Evolutionary conservation across 1,140 invertebrate genomes (phyloP), one percentile per base, ranked within the genome.

Genomic region (Panagrolaimus sp.): DNA sequence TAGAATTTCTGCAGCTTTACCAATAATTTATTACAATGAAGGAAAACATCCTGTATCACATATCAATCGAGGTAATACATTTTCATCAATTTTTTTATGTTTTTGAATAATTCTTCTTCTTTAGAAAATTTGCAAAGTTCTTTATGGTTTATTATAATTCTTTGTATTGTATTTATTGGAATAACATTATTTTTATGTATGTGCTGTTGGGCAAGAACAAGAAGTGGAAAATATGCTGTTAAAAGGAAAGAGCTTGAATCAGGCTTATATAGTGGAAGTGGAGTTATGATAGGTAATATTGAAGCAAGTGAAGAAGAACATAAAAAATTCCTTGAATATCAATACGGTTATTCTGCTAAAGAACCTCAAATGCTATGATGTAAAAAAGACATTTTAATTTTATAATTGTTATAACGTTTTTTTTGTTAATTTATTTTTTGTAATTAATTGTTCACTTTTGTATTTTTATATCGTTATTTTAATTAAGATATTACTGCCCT

Each of bases 141-240:
- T 44, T 77, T 74, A 9, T 82, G 80, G 80, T 82, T 82, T 63
- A 68, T 82, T 38, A 71, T 75, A 47, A 71, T 82, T 43, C 27
- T 82, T 23, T 45, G 71, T 44, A 67, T 68, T 16, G 53, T 80
- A 20, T 72, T 67, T n/a, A 51, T 82, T 25, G 73, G 72, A 38
- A 63, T 82, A 9, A 53, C 74, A 25, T 63, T 81, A 31, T 47
- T 82, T 20, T 51, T 70, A 25, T 68, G 67, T 65, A 76, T 73
- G 51, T 81, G 79, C 45, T 73, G 68, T 63, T 62, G 65, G 11
- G 57, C 61, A n/a, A 51, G 48, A 27, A 31, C 63, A 20, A 66
- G 64, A 25, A 51, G 47, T 8, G 74, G 74, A n/a, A 68, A 69
- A 23, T 75, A 75, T 61, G 31, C 74, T n/a, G 74, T 75, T 9